Conservation (phyloP, 2,888 invertebrate genomes). For the Lasioglossum figueresi region DNA sequence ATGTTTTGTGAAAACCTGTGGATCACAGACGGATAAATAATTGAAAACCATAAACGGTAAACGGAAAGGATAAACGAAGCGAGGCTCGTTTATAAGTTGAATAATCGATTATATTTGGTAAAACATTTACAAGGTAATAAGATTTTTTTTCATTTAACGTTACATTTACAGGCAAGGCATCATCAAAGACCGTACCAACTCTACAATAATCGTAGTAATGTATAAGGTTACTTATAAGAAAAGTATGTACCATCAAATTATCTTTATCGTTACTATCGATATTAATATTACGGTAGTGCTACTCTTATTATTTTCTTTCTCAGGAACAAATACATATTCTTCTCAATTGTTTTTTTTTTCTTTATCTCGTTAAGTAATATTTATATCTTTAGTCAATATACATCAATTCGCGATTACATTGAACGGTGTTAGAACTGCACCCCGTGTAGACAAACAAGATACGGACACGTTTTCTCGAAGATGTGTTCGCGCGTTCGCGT, state of each 20-base stretch:
- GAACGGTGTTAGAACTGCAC: constrained; percentile 76
- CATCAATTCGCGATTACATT: constrained; percentile 82
- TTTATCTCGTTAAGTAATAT: constrained; percentile 30
- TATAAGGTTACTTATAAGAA: constrained; percentile 81
- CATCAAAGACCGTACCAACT: constrained; percentile 83
- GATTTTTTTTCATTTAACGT: constrained; percentile 80
- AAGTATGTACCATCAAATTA: constrained; percentile 83
- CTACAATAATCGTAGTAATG: constrained; percentile 80
- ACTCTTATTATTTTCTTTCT: constrained; percentile 79
- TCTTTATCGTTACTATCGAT: constrained; percentile 79
- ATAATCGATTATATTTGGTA: constrained; percentile 84
- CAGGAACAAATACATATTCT: constrained; percentile 82
- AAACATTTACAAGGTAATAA: constrained; percentile 84
- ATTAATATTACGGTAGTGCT: constrained; percentile 77
- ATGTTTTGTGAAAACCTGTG: background rate
- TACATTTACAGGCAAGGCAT: constrained; percentile 84
- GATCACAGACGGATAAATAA: background rate
- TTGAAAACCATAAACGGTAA: background rate
- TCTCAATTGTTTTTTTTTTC: constrained; percentile 18
- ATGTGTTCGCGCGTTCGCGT: constrained; percentile 23
- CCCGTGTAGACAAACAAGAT: constrained; percentile 73
- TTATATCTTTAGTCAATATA: constrained; percentile 77
- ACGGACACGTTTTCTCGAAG: constrained; percentile 68
- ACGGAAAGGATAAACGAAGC: background rate
- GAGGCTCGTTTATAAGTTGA: constrained; percentile 74